Percentiles rank a stretch among this genome's conserved stretches.
Conservation (phyloP, 2,113 vertebrate genomes). For the Sylvietta virens region DNA sequence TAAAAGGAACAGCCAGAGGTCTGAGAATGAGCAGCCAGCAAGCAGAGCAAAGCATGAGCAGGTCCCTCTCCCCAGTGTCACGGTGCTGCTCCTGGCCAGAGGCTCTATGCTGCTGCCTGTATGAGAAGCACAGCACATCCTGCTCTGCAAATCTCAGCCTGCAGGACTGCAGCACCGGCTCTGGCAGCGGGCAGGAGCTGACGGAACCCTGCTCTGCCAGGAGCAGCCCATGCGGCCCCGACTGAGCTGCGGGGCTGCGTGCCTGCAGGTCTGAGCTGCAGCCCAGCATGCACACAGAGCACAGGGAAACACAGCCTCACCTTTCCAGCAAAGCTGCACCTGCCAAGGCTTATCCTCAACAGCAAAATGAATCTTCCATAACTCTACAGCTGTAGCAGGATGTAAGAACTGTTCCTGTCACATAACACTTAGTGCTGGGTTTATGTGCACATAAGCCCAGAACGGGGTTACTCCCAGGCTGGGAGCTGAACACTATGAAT, state of each 20-base stretch:
- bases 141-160: background rate
- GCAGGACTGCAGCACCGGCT: too few species aligned
- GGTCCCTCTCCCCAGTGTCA: background rate
- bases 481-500: background rate
- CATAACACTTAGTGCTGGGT: background rate
- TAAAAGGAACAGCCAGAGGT: background rate
- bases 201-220: background rate
- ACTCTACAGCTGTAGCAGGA: background rate
- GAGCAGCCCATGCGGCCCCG: accelerated
- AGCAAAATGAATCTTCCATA: background rate
- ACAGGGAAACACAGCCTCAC: background rate
- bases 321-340: background rate
- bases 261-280: background rate
- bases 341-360: background rate
- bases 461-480: background rate
- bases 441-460: background rate
- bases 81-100: background rate
- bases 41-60: background rate
- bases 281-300: background rate
- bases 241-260: accelerated
- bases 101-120: accelerated
- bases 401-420: background rate
- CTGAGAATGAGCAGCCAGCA: background rate
- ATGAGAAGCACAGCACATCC: background rate
- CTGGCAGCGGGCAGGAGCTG: background rate